phyloP scores from a whole-genome alignment of 2,113 vertebrate genomes.

The Symphodus melops region DNA sequence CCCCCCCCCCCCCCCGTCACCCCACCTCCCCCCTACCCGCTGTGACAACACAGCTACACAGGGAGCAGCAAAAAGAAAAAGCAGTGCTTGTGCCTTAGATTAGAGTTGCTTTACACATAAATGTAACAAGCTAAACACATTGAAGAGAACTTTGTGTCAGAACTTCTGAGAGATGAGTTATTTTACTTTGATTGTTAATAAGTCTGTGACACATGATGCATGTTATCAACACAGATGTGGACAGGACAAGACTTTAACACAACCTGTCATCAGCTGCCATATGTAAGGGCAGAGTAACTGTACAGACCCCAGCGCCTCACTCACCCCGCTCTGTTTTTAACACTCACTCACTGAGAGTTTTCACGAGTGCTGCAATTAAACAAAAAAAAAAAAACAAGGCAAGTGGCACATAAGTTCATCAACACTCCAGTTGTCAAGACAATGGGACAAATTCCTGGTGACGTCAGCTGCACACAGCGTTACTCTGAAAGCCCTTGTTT shows the following conservation, averaged over 20 bases:
- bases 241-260: slow-evolving; percentile 21
- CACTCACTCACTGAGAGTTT: slow-evolving; percentile 30
- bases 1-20: too few relatives aligned
- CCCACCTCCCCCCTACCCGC: too few relatives aligned
- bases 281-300: neutral
- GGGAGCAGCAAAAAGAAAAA: slow-evolving; percentile 4
- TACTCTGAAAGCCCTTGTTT: slow-evolving; percentile 63
- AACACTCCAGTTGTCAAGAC: slow-evolving; percentile 76
- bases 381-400: slow-evolving; percentile 14
- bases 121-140: neutral
- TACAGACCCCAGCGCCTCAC: neutral
- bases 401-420: slow-evolving; percentile 64
- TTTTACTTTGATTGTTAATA: neutral
- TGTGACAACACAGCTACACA: neutral
- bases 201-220: neutral
- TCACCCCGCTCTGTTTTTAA: slow-evolving; percentile 10
- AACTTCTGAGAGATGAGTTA: neutral
- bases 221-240: neutral
- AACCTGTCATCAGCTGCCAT: neutral
- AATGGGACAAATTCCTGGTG: slow-evolving; percentile 62
- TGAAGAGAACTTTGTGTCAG: neutral
- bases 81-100: neutral
- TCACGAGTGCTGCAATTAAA: slow-evolving; percentile 12
- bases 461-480: slow-evolving; percentile 67
- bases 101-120: neutral